Evolutionary conservation across 2,888 invertebrate species (phyloP).

Genomic region (Ectemnius cavifrons): DNA sequence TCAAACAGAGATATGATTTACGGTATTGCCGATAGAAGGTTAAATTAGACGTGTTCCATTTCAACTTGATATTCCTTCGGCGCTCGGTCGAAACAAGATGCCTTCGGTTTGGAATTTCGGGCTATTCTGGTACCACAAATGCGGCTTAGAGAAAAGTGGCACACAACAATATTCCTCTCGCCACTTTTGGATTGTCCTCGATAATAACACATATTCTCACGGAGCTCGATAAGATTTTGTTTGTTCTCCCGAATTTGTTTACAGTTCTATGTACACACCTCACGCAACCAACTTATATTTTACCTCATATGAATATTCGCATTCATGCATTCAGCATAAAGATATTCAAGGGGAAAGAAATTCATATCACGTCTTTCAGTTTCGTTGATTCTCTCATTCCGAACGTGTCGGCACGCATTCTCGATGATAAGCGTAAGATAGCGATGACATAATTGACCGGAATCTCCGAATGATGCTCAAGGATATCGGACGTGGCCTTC

Average conservation of each 20-base stretch:
- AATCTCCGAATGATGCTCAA: neutral
- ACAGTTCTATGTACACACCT: too few species aligned
- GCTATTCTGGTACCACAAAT: neutral
- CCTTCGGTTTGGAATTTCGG: neutral
- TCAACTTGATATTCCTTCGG: neutral
- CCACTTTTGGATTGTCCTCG: constrained; percentile 7
- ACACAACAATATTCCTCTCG: neutral
- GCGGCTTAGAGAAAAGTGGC: neutral
- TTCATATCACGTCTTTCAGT: too few species aligned
- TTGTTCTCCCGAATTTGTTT: too few species aligned
- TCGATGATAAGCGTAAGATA: constrained; percentile 19
- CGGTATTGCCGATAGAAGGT: too few species aligned
- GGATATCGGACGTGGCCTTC: too few species aligned
- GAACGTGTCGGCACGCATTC: constrained; percentile 21
- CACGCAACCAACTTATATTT: too few species aligned
- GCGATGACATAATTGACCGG: constrained; percentile 27
- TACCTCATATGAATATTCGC: too few species aligned
- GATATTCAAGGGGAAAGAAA: neutral
- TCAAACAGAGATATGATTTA: too few species aligned
- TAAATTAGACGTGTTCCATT: neutral
- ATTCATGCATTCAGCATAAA: too few species aligned
- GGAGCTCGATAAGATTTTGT: neutral
- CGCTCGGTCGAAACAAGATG: neutral
- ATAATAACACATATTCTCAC: neutral
- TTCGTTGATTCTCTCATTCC: constrained; percentile 8